Conservation (phyloP, 2,888 invertebrate species). For the Petrolisthes manimaculis region DNA sequence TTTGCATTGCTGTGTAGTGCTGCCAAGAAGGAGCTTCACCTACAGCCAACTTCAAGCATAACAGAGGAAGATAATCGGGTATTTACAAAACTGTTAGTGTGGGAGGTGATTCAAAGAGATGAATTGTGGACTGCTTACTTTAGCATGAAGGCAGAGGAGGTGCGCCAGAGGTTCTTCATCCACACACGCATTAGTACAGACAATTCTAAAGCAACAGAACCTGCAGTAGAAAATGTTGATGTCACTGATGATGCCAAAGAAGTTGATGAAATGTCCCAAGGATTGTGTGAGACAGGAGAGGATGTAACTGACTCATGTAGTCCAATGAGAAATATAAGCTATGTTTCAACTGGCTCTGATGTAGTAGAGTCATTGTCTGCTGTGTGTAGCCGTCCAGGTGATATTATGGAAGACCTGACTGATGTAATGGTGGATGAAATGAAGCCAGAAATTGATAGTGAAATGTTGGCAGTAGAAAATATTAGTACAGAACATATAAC, state of each 20-base stretch:
- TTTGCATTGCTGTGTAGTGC: constrained; percentile 44
- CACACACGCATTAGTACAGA: constrained; percentile 40
- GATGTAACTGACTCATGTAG: constrained; percentile 2
- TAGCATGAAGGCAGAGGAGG: constrained; percentile 49
- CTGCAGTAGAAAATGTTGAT: not conserved
- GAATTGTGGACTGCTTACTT: constrained; percentile 56
- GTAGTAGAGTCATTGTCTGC: too few relatives aligned
- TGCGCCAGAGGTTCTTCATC: constrained; percentile 52
- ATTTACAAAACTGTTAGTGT: constrained; percentile 47
- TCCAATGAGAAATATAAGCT: not conserved
- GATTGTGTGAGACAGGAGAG: not conserved
- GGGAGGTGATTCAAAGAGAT: constrained; percentile 43
- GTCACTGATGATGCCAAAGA: not conserved
- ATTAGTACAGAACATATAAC: too few relatives aligned
- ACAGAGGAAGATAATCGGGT: constrained; percentile 36
- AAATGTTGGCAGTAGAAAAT: too few relatives aligned
- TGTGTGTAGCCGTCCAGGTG: too few relatives aligned
- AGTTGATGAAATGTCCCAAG: not conserved
- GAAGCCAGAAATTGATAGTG: too few relatives aligned
- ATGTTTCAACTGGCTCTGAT: not conserved
- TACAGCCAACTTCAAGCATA: constrained; percentile 29
- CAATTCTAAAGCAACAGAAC: not conserved
- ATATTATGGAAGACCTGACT: too few relatives aligned
- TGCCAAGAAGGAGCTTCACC: constrained; percentile 49
- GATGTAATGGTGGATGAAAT: too few relatives aligned